phyloP scores from a whole-genome alignment of 1,140 invertebrate genomes.

The Amyelois transitella region DNA sequence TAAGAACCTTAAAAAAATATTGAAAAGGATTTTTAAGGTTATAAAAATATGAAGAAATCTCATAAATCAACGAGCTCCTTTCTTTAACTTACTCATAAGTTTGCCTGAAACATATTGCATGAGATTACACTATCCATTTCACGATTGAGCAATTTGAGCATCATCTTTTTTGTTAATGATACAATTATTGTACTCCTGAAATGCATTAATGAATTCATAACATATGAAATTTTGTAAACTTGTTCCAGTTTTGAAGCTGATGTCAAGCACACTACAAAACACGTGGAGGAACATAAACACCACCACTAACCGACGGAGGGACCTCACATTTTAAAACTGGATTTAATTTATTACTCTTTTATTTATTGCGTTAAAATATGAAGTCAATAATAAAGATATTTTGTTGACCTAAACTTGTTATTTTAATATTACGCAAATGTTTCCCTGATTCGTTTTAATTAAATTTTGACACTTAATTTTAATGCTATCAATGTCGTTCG shows the following conservation, averaged over 20 bases:
- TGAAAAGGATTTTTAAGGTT: background rate
- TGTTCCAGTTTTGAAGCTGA: constrained; percentile 15
- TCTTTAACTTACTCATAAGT: no score
- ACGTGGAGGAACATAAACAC: constrained; percentile 12
- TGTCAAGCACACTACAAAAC: constrained; percentile 9
- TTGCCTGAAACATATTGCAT: no score
- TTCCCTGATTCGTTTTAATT: no score
- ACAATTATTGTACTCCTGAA: no score
- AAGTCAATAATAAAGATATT: background rate
- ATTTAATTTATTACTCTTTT: background rate
- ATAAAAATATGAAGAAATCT: background rate
- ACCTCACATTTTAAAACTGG: background rate
- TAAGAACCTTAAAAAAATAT: background rate
- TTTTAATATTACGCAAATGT: no score
- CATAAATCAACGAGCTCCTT: background rate
- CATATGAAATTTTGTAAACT: background rate
- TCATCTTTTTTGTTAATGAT: no score
- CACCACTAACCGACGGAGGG: constrained; percentile 5
- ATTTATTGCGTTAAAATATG: background rate
- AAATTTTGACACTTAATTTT: no score
- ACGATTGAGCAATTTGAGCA: no score
- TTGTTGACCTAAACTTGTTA: background rate
- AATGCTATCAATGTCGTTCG: no score
- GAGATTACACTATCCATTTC: no score
- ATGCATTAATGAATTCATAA: no score